Percentiles rank a stretch among this genome's conserved stretches.
phyloP scores from a whole-genome alignment of 1,140 invertebrate species.

The Bombus balteatus region DNA sequence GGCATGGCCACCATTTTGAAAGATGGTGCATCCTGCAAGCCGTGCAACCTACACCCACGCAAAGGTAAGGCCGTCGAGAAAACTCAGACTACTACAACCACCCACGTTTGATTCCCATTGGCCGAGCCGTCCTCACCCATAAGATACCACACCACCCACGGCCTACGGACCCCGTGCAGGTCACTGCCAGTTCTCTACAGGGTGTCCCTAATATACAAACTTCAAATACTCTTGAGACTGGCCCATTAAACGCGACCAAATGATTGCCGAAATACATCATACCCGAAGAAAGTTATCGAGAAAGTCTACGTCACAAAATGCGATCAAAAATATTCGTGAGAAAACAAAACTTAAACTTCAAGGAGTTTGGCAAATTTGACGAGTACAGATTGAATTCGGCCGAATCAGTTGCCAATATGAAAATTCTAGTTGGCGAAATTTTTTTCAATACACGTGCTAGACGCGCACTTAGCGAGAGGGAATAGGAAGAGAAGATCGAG shows the following conservation, averaged over 20 bases:
- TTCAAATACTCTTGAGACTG: neutral
- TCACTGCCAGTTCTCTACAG: conserved; percentile 56
- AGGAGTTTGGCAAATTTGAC: neutral
- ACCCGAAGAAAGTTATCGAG: neutral
- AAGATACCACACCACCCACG: conserved; percentile 70
- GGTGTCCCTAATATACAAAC: conserved; percentile 22
- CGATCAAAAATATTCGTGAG: neutral
- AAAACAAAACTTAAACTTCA: neutral
- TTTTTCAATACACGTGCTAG: conserved; percentile 5
- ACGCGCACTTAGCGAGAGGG: conserved; percentile 37
- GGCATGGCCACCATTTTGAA: conserved; percentile 75
- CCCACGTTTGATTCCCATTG: conserved; percentile 76
- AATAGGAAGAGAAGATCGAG: conserved; percentile 54
- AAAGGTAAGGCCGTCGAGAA: conserved; percentile 65
- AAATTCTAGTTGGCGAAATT: conserved; percentile 15
- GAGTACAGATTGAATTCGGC: neutral
- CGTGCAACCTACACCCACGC: conserved; percentile 73
- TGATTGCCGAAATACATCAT: too few relatives aligned
- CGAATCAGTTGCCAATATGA: neutral
- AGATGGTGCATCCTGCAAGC: conserved; percentile 70
- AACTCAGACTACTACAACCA: conserved; percentile 70
- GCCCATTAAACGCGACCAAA: too few relatives aligned
- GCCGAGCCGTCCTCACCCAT: conserved; percentile 61
- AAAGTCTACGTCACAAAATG: neutral
- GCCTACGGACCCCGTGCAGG: conserved; percentile 45